These are phyloP conservation scores for Rallus crepitans DNA, from an alignment of 2,797 vertebrate genomes.

Conservation along the genomic window DNA sequence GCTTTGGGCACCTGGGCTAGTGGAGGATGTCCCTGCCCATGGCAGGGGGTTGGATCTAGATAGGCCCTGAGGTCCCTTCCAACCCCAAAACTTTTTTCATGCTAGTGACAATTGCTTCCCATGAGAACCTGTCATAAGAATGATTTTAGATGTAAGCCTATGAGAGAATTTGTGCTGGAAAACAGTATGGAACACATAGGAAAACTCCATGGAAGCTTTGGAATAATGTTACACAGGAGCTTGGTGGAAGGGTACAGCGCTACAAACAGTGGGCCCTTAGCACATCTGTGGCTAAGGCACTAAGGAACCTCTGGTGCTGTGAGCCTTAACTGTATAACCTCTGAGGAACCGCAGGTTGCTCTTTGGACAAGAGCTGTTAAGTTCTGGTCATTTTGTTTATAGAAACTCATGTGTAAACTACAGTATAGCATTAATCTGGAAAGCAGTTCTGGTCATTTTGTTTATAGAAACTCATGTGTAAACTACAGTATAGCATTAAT, in stretches of 20 bases:
- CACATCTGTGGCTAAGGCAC: neutral
- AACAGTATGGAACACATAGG: neutral
- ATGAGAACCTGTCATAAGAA: neutral
- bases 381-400: neutral
- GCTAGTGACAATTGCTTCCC: neutral
- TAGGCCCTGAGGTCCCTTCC: too few species aligned
- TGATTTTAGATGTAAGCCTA: neutral
- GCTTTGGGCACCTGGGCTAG: too few species aligned
- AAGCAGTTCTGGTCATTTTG: neutral
- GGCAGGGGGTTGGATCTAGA: too few species aligned
- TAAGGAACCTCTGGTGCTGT: neutral
- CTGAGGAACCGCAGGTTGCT: neutral
- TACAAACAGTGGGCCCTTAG: neutral
- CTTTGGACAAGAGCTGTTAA: neutral
- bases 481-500: neutral
- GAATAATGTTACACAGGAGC: neutral
- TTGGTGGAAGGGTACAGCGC: neutral
- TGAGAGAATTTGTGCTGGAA: neutral
- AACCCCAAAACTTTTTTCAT: too few species aligned
- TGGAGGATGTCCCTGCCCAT: too few species aligned
- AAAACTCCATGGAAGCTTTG: neutral
- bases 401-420: neutral
- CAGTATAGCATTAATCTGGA: neutral
- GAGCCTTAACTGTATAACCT: neutral
- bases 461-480: neutral